Percentiles rank a stretch among this genome's conserved stretches.
These are phyloP conservation scores for Australoheros facetus DNA, from an alignment of 2,797 vertebrate genomes.

Conservation along the genomic window DNA sequence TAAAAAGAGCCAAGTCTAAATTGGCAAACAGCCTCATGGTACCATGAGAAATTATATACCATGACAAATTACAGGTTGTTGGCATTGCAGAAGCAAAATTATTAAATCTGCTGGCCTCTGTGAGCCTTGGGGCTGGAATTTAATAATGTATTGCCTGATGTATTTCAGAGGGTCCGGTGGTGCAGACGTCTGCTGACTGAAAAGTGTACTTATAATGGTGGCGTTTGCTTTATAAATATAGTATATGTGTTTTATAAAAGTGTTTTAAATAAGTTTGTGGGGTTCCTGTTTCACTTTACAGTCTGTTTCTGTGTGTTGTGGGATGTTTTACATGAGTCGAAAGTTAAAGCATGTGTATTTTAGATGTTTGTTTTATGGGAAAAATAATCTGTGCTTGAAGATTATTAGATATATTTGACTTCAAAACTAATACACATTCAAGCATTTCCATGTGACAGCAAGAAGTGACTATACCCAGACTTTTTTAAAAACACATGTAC, in stretches of 20 bases:
- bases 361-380: not conserved
- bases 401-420: not conserved
- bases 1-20: not conserved
- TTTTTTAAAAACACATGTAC: not conserved
- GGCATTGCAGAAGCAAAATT: conserved; percentile 1
- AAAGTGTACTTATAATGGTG: not conserved
- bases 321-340: not conserved
- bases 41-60: not conserved
- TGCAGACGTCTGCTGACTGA: conserved; percentile 8
- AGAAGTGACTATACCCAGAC: not conserved
- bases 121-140: conserved; percentile 11
- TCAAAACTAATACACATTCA: not conserved
- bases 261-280: not conserved
- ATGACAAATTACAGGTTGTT: conserved; percentile 20
- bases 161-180: conserved; percentile 24
- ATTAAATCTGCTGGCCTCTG: conserved; percentile 15
- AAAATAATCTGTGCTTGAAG: not conserved
- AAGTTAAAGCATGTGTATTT: not conserved
- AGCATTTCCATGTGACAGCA: not conserved
- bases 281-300: not conserved
- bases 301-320: not conserved
- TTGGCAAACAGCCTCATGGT: conserved; percentile 5
- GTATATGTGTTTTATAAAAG: not conserved
- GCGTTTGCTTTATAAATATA: not conserved
- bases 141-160: conserved; percentile 30